These are phyloP conservation scores for Drosophila stalkeri DNA, from an alignment of 2,888 invertebrate species.

Conservation along the genomic window DNA sequence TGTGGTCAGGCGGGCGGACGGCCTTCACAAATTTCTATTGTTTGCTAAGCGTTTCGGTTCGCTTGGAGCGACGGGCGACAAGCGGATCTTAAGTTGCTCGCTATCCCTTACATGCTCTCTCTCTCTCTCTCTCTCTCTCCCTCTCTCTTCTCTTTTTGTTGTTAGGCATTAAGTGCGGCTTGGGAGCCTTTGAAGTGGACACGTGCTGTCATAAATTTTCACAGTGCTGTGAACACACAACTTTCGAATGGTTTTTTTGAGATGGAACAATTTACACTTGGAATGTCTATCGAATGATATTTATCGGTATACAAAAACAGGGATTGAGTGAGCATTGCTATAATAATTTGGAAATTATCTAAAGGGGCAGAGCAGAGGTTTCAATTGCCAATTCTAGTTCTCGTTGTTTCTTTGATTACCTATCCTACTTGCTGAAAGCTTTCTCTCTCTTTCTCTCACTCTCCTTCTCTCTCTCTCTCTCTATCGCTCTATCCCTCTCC, in stretches of 20 bases:
- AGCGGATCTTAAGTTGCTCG: constrained; percentile 26
- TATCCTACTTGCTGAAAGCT: no score
- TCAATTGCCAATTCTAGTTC: no score
- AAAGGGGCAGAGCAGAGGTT: not conserved
- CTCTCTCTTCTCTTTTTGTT: not conserved
- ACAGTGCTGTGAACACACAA: constrained; percentile 39
- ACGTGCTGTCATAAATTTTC: constrained; percentile 70
- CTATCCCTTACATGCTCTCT: not conserved
- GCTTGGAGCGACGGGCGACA: constrained; percentile 29
- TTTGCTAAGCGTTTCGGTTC: constrained; percentile 77
- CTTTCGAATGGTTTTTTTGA: constrained; percentile 15
- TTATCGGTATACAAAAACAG: constrained; percentile 9
- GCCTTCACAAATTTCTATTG: constrained; percentile 59
- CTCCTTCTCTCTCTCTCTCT: no score
- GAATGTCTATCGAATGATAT: constrained; percentile 13
- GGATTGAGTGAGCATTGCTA: not conserved
- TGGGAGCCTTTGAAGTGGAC: constrained; percentile 68
- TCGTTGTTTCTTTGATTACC: no score
- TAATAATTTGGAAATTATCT: not conserved
- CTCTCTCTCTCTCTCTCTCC: not conserved
- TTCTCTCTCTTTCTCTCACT: no score
- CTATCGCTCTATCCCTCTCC: no score
- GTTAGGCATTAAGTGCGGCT: constrained; percentile 69
- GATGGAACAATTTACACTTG: constrained; percentile 30
- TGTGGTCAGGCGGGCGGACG: constrained; percentile 39